Base-by-base conservation (phyloP, 2,797 vertebrate genomes). In the Thalassophryne amazonica region DNA sequence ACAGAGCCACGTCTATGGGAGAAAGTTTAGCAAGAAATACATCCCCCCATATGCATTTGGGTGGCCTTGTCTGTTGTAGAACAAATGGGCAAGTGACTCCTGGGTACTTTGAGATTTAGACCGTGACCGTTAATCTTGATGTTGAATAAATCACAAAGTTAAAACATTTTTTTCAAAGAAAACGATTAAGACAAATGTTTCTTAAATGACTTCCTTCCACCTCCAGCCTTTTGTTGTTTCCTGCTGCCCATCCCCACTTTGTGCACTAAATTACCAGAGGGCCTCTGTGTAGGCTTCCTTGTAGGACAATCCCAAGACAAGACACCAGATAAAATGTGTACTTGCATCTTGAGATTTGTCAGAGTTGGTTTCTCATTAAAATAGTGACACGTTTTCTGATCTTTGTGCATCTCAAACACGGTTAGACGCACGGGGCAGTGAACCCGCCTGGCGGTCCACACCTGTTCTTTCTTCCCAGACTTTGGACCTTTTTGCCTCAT, bases 381-480 rank as follows among this genome's bases (percentile, higher is more conserved):
- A 51, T 16, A 2, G 2, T 12, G 15, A 33, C 23, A 31, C 4
- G 10, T 15, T 41, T 24, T 10, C 36, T 10, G 11, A 41, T 32
- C 16, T 31, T 32, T 29, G 13, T 23, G 20, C 24, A 23, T 24
- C 27, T 28, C 19, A 21, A 18, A 47, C 25, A 38, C 25, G 34
- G 20, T 33, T 7, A 30, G 25, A 21, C 25, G 21, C 10, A 3
- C 7, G 21, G 20, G 14, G 27, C n/a, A 27, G 3, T 31, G 30
- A 48, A 61, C 48, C 11, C 60, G 67, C 65, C 52, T 74, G 60
- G 45, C 59, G 63, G 53, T n/a, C 67, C 73, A 76, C 86, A 87
- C 86, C 81, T 88, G 82, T 78, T 85, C 82, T 61, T 45, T 41
- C 48, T 68, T 55, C 52, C 48, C 47, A 52, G 46, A 32, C 47